Conservation (phyloP, 2,888 invertebrate species). For the Eudasyphora cyanicolor region DNA sequence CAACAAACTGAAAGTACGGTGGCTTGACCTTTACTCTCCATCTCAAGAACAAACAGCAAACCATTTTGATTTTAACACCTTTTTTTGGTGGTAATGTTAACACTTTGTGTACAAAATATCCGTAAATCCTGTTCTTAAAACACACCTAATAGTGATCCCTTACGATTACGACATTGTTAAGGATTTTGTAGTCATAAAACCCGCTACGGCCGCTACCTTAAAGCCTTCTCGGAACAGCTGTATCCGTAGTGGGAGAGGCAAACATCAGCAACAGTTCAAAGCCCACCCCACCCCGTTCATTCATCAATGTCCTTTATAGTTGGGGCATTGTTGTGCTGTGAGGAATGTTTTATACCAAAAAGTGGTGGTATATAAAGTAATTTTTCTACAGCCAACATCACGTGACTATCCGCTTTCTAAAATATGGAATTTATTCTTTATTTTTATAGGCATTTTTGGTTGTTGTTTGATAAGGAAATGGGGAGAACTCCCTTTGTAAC, state of each 20-base stretch:
- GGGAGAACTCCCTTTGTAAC: not conserved
- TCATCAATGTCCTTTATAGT: too few relatives aligned
- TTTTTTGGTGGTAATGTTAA: constrained; percentile 22
- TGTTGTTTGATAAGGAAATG: not conserved
- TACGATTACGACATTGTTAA: constrained; percentile 10
- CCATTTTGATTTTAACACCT: constrained; percentile 45
- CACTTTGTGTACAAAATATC: constrained; percentile 39
- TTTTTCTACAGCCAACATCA: not conserved
- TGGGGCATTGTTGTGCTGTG: not conserved
- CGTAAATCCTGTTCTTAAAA: constrained; percentile 27
- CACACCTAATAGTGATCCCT: constrained; percentile 16
- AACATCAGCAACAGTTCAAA: not conserved
- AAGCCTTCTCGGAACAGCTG: not conserved
- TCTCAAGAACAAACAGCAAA: not conserved
- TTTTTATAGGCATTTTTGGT: not conserved
- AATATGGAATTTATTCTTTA: constrained; percentile 37
- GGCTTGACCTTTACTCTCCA: constrained; percentile 1
- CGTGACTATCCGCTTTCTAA: not conserved
- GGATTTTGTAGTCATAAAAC: constrained; percentile 8
- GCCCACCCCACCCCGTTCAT: not conserved
- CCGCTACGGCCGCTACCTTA: not conserved
- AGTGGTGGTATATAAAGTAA: not conserved
- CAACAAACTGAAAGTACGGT: too few relatives aligned
- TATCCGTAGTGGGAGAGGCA: too few relatives aligned
- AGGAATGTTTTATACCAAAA: not conserved